Conservation (phyloP, 2,888 invertebrate genomes). For the Andricus quercusramuli region DNA sequence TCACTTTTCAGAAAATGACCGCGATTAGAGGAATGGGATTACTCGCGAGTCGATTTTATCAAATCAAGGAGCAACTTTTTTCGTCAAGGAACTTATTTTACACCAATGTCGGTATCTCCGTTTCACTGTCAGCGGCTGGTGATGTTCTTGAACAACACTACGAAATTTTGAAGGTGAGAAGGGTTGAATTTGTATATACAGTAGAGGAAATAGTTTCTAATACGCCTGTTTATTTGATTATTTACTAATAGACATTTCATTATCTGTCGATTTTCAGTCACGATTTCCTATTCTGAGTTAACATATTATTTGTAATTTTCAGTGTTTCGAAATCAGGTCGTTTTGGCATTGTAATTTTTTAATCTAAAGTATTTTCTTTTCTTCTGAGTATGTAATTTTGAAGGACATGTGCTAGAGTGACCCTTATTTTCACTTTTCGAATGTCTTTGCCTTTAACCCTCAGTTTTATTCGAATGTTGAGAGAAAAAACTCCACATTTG, state of each 20-base stretch:
- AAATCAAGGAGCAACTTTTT: conserved; percentile 66
- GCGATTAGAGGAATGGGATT: conserved; percentile 56
- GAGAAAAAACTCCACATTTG: too few relatives aligned
- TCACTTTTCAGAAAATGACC: conserved; percentile 63
- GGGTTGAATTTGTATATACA: neutral
- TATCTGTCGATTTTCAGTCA: neutral
- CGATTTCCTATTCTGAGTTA: too few relatives aligned
- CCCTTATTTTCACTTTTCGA: too few relatives aligned
- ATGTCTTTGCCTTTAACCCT: too few relatives aligned
- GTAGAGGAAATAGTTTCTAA: neutral
- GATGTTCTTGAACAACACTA: conserved; percentile 91
- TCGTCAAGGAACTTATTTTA: conserved; percentile 84
- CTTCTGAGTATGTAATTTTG: too few relatives aligned
- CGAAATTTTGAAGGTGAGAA: conserved; percentile 81
- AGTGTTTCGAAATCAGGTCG: neutral
- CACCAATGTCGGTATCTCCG: conserved; percentile 90
- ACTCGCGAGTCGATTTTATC: conserved; percentile 53
- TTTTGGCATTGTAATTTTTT: neutral
- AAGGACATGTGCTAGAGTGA: too few relatives aligned
- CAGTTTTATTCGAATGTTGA: too few relatives aligned
- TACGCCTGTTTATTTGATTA: neutral
- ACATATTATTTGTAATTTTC: neutral
- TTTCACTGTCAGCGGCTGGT: conserved; percentile 87
- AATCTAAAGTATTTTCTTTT: neutral
- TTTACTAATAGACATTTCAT: neutral